Base-by-base conservation (phyloP, 2,797 vertebrate species). In the Saxicola maurus region DNA sequence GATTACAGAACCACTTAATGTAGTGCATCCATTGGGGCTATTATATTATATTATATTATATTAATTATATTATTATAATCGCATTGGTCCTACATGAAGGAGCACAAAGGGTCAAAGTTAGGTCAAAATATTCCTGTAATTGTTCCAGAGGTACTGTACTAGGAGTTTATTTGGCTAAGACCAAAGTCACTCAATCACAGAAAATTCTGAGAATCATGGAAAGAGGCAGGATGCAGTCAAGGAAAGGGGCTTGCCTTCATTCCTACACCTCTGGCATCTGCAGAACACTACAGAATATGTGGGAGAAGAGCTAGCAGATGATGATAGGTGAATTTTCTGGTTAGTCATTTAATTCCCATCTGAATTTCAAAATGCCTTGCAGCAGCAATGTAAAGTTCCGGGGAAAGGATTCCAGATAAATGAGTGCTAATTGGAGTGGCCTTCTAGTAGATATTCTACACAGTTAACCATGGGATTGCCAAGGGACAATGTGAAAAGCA, bases 361-460 rank as follows among this genome's bases (percentile, higher is more conserved):
- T 94, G 86, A 93, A 94, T 93, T 94, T 92, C 71, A 90, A 95
- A 94, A 86, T 35, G 45, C 40, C 66, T 71, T 87, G 57, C 46
- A 87, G 49, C 42, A 92, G 61, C 46, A 86, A 57, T 13, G 11
- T 57, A 66, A 89, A 95, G 80, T 92, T 94, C 85, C 49, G 38
- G 92, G 66, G 21, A 91, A 93, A 69, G 77, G 64, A 81, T 86
- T 83, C 67, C 45, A 67, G 67, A 94, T 76, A 94, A 94, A 93
- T 93, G 60, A 82, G 45, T 52, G 35, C 67, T 94, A 93, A 95
- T 89, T 95, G 92, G 69, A 93, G 92, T 85, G 86, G 52, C 25
- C 88, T 94, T 92, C 64, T 91, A 79, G 86, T 84, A 89, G 71
- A 73, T 86, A 88, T 92, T 86, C 57, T 86, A 74, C 62, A 46